Percentiles rank a stretch among this genome's conserved stretches.
These are phyloP conservation scores for Toxotes lorentzi DNA, from an alignment of 2,797 vertebrate species.

Conservation along the genomic window DNA sequence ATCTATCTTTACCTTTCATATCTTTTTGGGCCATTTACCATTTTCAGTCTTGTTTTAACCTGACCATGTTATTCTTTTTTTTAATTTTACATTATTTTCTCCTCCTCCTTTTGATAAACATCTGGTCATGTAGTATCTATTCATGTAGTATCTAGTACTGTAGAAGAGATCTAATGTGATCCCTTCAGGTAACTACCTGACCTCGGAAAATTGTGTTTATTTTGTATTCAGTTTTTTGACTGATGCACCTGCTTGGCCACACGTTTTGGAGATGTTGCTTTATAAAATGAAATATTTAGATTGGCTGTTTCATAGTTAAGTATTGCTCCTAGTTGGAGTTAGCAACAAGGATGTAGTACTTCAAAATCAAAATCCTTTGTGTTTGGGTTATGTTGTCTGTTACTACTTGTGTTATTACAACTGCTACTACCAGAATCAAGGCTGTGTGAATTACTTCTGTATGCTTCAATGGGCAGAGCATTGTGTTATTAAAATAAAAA, in stretches of 20 bases:
- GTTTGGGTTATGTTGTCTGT: not conserved
- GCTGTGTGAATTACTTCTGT: constrained; percentile 5
- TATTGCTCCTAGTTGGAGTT: not conserved
- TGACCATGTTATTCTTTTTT: not conserved
- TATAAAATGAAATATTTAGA: not conserved
- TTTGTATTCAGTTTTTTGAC: no score
- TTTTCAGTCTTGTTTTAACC: not conserved
- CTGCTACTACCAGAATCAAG: constrained; percentile 1
- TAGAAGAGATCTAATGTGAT: not conserved
- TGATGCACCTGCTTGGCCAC: not conserved
- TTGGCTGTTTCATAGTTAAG: not conserved
- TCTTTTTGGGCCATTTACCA: not conserved
- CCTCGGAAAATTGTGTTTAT: not conserved
- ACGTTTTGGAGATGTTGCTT: not conserved
- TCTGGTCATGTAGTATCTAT: not conserved
- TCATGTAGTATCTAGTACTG: not conserved
- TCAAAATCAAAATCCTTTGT: constrained; percentile 3
- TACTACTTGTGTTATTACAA: not conserved
- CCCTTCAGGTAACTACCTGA: not conserved
- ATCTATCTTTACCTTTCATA: no score
- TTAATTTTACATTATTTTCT: not conserved
- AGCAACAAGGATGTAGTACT: not conserved
- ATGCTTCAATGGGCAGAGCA: not conserved
- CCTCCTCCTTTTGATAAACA: not conserved
- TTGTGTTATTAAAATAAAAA: constrained; percentile 15